Evolutionary conservation across 2,113 vertebrate genomes (phyloP).

Genomic region (Pampusana beccarii): DNA sequence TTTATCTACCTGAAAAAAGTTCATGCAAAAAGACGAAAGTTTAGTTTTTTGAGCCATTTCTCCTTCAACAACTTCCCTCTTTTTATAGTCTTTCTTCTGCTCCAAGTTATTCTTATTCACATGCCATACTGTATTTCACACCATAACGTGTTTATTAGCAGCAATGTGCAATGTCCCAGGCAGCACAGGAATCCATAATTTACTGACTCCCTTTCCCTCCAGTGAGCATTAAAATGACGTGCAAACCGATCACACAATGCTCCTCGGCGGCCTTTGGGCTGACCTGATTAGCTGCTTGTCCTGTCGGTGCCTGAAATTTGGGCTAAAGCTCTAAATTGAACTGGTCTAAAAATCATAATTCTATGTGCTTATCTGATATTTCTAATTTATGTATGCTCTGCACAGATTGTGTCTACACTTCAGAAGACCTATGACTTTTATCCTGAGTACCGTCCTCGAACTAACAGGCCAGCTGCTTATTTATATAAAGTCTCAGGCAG

Average conservation of each 20-base stretch:
- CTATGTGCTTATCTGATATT: neutral
- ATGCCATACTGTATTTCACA: neutral
- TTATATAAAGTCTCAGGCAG: neutral
- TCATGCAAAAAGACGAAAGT: neutral
- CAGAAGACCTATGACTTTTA: neutral
- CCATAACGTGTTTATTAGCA: conserved; percentile 34
- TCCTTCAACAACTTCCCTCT: neutral
- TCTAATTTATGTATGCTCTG: neutral
- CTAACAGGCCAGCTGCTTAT: neutral
- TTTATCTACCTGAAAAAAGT: neutral
- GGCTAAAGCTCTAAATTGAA: rapidly evolving
- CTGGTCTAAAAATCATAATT: neutral
- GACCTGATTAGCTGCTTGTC: neutral
- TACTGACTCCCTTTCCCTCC: neutral
- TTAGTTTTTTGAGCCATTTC: neutral
- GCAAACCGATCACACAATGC: neutral
- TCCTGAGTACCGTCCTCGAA: neutral
- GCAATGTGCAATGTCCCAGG: neutral
- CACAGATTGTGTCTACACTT: neutral
- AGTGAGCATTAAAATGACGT: neutral
- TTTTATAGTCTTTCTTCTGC: conserved; percentile 47
- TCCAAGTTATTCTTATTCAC: conserved; percentile 36
- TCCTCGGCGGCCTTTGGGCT: neutral
- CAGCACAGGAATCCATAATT: conserved; percentile 21
- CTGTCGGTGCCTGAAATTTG: neutral